Conservation (phyloP, 2,888 invertebrate genomes). For the Aphodius sticticus region DNA sequence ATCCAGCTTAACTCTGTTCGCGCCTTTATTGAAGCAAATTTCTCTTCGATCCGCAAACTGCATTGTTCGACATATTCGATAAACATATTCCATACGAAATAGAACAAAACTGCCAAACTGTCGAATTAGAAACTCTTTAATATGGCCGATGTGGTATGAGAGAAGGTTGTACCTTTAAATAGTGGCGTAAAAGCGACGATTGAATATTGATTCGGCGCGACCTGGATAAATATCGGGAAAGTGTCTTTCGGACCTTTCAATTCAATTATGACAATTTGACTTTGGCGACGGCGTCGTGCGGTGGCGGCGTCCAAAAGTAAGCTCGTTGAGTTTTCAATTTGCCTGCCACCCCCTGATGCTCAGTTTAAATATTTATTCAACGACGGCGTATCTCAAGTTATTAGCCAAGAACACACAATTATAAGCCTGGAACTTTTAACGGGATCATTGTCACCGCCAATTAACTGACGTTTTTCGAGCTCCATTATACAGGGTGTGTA, state of each 20-base stretch:
- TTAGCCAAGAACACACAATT: not conserved
- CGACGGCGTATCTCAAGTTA: not conserved
- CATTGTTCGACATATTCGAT: no score
- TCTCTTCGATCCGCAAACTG: no score
- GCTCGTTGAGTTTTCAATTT: slow-evolving; percentile 4
- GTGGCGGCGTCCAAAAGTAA: not conserved
- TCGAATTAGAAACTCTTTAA: not conserved
- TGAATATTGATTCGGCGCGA: not conserved
- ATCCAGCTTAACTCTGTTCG: no score
- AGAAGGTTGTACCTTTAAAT: not conserved
- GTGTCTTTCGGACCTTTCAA: not conserved
- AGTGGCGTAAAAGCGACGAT: not conserved
- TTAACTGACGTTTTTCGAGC: not conserved
- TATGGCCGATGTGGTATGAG: not conserved
- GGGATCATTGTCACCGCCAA: not conserved
- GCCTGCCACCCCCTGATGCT: not conserved
- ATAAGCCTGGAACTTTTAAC: not conserved
- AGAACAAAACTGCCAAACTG: no score
- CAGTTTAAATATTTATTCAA: not conserved
- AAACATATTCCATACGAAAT: no score
- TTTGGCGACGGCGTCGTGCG: not conserved
- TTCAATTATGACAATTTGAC: not conserved
- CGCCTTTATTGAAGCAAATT: no score
- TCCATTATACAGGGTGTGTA: not conserved
- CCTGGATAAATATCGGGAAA: not conserved